These are phyloP conservation scores for Ephialtes manifestator DNA, from an alignment of 2,888 invertebrate genomes.

Conservation along the genomic window DNA sequence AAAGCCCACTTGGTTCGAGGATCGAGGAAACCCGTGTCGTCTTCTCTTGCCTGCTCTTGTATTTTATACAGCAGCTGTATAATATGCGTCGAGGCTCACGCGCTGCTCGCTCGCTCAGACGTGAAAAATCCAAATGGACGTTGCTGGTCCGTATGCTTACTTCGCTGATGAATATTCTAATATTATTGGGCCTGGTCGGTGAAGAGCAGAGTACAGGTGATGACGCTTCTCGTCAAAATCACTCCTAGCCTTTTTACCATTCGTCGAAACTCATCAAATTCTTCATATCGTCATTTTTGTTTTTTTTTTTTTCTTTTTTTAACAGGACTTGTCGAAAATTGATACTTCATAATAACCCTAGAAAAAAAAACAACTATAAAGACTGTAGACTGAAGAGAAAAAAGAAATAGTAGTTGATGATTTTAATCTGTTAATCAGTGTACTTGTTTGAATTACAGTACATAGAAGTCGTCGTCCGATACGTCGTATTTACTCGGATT, in stretches of 20 bases:
- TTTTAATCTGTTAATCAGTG: background rate
- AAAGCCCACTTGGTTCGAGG: constrained; percentile 44
- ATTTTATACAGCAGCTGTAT: constrained; percentile 30
- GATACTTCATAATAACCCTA: too few relatives aligned
- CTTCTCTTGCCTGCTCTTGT: constrained; percentile 56
- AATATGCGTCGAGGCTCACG: constrained; percentile 14
- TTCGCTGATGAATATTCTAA: constrained; percentile 41
- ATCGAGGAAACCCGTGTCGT: constrained; percentile 63
- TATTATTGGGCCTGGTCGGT: constrained; percentile 19
- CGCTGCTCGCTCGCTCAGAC: constrained; percentile 41
- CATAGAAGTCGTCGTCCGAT: constrained; percentile 47
- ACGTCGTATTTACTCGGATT: constrained; percentile 20
- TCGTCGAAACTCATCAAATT: background rate
- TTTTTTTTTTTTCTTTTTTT: background rate
- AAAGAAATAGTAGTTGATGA: background rate
- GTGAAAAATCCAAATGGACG: constrained; percentile 50
- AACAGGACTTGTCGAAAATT: too few relatives aligned
- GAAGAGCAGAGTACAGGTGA: constrained; percentile 48
- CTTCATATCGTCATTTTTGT: background rate
- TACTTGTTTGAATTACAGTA: background rate
- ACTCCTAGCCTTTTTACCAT: background rate
- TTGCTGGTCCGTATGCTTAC: background rate
- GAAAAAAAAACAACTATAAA: too few relatives aligned
- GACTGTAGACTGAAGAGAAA: too few relatives aligned
- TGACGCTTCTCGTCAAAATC: constrained; percentile 49